Percentiles rank a stretch among this genome's conserved stretches.
These are phyloP conservation scores for Neoascia interrupta DNA, from an alignment of 2,888 invertebrate genomes.

Conservation along the genomic window DNA sequence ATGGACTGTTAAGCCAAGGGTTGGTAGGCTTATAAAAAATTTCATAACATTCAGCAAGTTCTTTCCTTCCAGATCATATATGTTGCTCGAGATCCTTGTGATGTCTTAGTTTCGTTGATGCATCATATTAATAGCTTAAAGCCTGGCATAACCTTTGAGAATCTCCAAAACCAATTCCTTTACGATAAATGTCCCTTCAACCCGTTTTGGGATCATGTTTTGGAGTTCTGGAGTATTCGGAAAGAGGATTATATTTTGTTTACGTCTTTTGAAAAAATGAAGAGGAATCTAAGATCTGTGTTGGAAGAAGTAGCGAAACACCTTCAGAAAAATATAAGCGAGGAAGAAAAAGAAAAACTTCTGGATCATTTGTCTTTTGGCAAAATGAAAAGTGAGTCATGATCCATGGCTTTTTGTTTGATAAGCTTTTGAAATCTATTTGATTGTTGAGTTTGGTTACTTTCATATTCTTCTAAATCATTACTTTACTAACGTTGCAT, in stretches of 20 bases:
- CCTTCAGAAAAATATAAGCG: not conserved
- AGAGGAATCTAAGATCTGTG: not conserved
- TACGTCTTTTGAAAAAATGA: constrained; percentile 26
- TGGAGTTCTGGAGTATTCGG: constrained; percentile 31
- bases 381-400: constrained; percentile 24
- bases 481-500: no score
- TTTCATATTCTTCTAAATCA: no score
- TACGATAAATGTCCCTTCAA: constrained; percentile 31
- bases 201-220: constrained; percentile 52
- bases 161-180: constrained; percentile 67
- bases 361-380: constrained; percentile 30
- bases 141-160: constrained; percentile 74
- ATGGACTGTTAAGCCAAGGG: constrained; percentile 60
- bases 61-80: constrained; percentile 20
- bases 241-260: constrained; percentile 18
- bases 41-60: constrained; percentile 74
- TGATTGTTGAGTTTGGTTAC: no score
- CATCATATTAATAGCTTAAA: constrained; percentile 7
- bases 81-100: constrained; percentile 10
- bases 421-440: not conserved
- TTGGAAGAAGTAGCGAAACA: not conserved
- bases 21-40: not conserved
- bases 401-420: no score
- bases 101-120: constrained; percentile 23
- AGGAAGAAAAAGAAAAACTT: not conserved